Conservation (phyloP, 2,888 invertebrate genomes). For the Drosophila recens region DNA sequence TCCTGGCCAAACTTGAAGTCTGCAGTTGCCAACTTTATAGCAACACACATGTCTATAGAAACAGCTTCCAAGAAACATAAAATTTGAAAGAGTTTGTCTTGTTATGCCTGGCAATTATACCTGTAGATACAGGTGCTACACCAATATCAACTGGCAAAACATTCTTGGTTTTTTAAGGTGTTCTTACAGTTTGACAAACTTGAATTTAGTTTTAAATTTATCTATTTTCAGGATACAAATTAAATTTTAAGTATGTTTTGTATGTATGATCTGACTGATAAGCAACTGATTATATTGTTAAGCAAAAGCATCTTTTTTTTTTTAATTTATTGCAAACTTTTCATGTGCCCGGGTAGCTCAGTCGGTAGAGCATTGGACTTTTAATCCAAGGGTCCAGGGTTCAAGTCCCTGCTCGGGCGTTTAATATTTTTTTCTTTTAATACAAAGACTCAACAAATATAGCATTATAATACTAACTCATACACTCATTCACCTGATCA, state of each 20-base stretch:
- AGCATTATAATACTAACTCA: too few relatives aligned
- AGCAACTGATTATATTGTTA: too few relatives aligned
- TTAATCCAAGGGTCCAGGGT: constrained; percentile 86
- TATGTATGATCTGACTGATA: too few relatives aligned
- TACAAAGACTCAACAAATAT: too few relatives aligned
- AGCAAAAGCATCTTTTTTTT: not conserved
- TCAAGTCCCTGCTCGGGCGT: constrained; percentile 86
- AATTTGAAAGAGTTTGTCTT: not conserved
- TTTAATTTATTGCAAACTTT: not conserved
- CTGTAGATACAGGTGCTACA: not conserved
- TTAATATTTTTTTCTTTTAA: not conserved
- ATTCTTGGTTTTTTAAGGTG: too few relatives aligned
- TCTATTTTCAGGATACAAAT: too few relatives aligned
- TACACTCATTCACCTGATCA: too few relatives aligned
- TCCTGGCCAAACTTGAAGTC: not conserved
- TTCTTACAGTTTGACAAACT: not conserved
- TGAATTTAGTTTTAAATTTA: too few relatives aligned
- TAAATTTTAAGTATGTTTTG: too few relatives aligned
- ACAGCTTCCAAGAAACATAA: not conserved
- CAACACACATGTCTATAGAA: not conserved
- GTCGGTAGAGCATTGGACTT: constrained; percentile 86
- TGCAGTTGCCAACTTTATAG: not conserved
- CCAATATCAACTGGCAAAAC: not conserved
- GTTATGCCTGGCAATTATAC: not conserved
- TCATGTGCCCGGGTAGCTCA: constrained; percentile 83